A percentile compares a stretch with the other conserved stretches of the same genome.
Conservation (phyloP, 2,888 invertebrate species). For the Cyrtodaria siliqua region DNA sequence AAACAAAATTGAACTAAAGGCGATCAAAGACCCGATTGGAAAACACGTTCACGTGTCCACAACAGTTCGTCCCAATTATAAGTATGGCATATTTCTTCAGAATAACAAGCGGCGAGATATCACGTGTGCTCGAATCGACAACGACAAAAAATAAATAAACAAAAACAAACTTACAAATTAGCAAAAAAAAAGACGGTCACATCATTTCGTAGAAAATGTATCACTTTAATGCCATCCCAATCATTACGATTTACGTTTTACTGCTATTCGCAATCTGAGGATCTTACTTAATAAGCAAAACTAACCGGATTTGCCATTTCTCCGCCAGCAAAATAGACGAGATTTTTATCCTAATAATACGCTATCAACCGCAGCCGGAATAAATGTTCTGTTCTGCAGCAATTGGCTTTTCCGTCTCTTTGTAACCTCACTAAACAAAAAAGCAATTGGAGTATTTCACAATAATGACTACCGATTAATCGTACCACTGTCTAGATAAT, state of each 20-base stretch:
- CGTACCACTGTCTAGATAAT: slow-evolving; percentile 66
- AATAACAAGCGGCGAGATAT: too few relatives aligned
- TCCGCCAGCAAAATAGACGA: slow-evolving; percentile 24
- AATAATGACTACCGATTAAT: slow-evolving; percentile 64
- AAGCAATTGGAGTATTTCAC: slow-evolving; percentile 59
- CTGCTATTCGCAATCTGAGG: not conserved
- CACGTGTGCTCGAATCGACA: too few relatives aligned
- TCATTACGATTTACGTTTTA: not conserved
- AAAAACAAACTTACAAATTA: too few relatives aligned
- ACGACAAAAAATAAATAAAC: too few relatives aligned
- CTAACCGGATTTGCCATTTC: slow-evolving; percentile 8
- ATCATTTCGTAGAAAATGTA: too few relatives aligned
- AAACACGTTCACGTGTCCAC: too few relatives aligned
- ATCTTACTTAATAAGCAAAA: slow-evolving; percentile 15
- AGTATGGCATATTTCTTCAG: too few relatives aligned
- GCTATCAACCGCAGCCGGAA: slow-evolving; percentile 57
- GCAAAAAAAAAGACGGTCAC: too few relatives aligned
- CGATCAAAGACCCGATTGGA: too few relatives aligned
- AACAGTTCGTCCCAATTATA: too few relatives aligned
- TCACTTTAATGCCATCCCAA: not conserved
- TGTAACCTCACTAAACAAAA: slow-evolving; percentile 55
- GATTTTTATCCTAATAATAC: slow-evolving; percentile 64
- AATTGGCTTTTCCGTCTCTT: slow-evolving; percentile 58
- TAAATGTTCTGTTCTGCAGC: slow-evolving; percentile 51
- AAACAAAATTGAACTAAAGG: too few relatives aligned